Evolutionary conservation across 2,888 invertebrate genomes (phyloP).

Genomic region (Chelonus formosanus): DNA sequence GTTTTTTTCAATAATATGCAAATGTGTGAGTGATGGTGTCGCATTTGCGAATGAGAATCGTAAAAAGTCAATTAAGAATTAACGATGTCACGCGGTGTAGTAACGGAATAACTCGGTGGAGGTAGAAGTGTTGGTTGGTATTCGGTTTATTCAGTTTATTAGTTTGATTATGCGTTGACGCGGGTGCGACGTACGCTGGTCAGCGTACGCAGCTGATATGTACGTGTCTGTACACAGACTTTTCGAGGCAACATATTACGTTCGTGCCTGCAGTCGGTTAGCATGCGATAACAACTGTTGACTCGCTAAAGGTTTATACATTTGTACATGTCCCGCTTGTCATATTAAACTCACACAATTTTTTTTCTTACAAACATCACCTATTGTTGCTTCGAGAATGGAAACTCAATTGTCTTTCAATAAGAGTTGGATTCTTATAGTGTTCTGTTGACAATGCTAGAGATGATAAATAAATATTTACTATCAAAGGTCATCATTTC

Average conservation of each 20-base stretch:
- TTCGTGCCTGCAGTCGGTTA: slow-evolving; percentile 30
- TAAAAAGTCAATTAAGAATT: not conserved
- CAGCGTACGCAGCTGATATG: slow-evolving; percentile 17
- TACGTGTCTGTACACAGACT: slow-evolving; percentile 9
- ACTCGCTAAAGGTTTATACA: slow-evolving; percentile 27
- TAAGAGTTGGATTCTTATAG: too few species aligned
- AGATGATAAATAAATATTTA: too few species aligned
- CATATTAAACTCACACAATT: slow-evolving; percentile 4
- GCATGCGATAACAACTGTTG: slow-evolving; percentile 35
- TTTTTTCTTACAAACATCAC: not conserved
- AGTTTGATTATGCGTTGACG: slow-evolving; percentile 30
- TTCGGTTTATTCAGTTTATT: slow-evolving; percentile 32
- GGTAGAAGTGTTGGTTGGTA: slow-evolving; percentile 1
- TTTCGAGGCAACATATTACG: slow-evolving; percentile 13
- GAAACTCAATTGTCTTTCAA: too few species aligned
- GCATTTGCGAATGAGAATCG: too few species aligned
- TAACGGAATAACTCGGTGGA: slow-evolving; percentile 1
- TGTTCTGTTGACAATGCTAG: too few species aligned
- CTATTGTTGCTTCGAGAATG: not conserved
- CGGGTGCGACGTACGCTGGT: slow-evolving; percentile 26
- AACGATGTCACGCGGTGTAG: slow-evolving; percentile 8
- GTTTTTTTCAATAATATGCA: too few species aligned
- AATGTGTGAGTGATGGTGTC: too few species aligned
- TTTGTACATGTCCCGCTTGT: slow-evolving; percentile 18
- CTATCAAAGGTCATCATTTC: too few species aligned